These are phyloP conservation scores for Mythimna pallens DNA, from an alignment of 2,888 invertebrate species.

Conservation along the genomic window DNA sequence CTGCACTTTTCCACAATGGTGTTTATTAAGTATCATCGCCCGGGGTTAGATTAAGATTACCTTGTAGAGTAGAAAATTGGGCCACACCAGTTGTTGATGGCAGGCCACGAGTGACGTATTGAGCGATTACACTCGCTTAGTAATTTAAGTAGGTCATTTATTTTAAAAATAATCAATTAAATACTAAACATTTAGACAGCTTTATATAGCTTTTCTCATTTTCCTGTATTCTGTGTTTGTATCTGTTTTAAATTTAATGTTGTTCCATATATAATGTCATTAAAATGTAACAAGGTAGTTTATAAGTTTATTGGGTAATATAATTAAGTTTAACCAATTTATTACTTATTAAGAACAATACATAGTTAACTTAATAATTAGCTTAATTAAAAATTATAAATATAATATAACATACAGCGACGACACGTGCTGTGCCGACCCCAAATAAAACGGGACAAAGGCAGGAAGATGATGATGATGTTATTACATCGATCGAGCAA, in stretches of 20 bases:
- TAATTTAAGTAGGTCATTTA: background rate
- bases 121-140: background rate
- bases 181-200: background rate
- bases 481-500: no score
- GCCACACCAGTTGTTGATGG: constrained; percentile 25
- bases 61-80: constrained; percentile 47
- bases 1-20: background rate
- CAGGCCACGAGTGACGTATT: constrained; percentile 11
- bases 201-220: background rate
- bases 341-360: no score
- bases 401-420: no score
- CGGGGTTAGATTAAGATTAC: constrained; percentile 41
- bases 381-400: no score
- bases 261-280: no score
- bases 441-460: no score
- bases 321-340: no score
- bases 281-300: background rate
- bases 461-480: no score
- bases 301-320: background rate
- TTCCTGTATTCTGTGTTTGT: background rate
- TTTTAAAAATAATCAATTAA: background rate
- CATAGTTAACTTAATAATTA: no score
- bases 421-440: no score
- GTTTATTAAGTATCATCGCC: constrained; percentile 45
- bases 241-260: no score